Base-by-base conservation (phyloP, 2,797 vertebrate species). In the Fringilla coelebs region DNA sequence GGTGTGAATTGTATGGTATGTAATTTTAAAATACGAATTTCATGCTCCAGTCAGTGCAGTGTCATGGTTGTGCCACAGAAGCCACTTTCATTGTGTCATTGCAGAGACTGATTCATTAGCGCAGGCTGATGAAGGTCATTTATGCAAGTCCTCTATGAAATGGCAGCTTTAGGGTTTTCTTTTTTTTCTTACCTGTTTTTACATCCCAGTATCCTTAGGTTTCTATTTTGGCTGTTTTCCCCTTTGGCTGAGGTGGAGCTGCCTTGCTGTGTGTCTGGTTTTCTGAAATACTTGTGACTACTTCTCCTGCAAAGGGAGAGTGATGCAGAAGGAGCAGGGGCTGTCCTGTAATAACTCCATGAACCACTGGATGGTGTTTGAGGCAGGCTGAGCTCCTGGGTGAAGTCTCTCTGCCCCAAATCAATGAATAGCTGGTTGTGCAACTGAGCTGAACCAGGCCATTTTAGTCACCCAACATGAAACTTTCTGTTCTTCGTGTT, bases 321-420 rank as follows among this genome's bases (percentile, higher is more conserved):
- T 5, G 6, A 11, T 3, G 34, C 46, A 51, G 88, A 41, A 2
- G 15, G 60, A 71, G 57, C 52, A 21, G 63, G 43, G 88, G 48
- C 76, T 88, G 48, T 46, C 71, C 60, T 94, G 95, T 80, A 94
- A 10, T 97, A 90, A 94, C 89, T 94, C 34, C 45, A 14, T 28
- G 94, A 86, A 77, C 95, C 96, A 95, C 95, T 89, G 93, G 95
- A 82, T 96, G 96, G 95, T 86, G 95, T 94, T 96, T 97, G 79
- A 96, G 94, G 91, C 80, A 91, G 89, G 15, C 89, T 68, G 16
- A 88, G 73, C 9, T 84, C 94, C 79, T 67, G 63, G 85, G 46
- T 90, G 86, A 93, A 88, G 45, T 43, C 32, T 70, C 80, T 67
- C n/a, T 77, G 32, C 0, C 6, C 82, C 94, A 84, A 88, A 41